Evolutionary conservation across 1,140 invertebrate species (phyloP).

Genomic region (Lucilia cuprina): DNA sequence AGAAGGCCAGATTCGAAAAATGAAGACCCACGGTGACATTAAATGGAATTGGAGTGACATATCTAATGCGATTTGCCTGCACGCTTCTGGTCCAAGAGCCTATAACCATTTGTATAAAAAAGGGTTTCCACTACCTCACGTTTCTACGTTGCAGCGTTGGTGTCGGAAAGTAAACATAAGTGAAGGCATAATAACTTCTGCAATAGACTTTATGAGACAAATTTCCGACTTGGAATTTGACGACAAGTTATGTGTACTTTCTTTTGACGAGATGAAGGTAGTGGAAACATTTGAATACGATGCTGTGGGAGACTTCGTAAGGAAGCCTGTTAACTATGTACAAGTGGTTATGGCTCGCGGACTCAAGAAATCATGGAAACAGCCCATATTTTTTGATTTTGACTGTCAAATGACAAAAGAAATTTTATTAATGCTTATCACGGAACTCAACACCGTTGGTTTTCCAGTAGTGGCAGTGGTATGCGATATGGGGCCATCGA

Average conservation of each 20-base stretch:
- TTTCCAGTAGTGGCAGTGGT: background rate
- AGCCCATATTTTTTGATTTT: slow-evolving; percentile 38
- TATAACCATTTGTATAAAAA: slow-evolving; percentile 39
- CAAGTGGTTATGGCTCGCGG: slow-evolving; percentile 39
- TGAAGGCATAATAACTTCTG: slow-evolving; percentile 18
- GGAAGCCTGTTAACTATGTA: slow-evolving; percentile 34
- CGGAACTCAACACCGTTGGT: background rate
- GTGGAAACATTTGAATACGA: slow-evolving; percentile 29
- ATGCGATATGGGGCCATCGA: background rate
- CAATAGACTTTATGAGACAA: slow-evolving; percentile 36
- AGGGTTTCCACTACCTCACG: slow-evolving; percentile 41
- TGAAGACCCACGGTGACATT: background rate
- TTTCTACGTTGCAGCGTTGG: slow-evolving; percentile 39
- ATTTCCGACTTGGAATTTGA: background rate
- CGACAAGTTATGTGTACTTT: slow-evolving; percentile 40
- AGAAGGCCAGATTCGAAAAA: slow-evolving; percentile 5
- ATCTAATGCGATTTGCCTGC: background rate
- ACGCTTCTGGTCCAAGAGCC: slow-evolving; percentile 37
- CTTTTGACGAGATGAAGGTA: slow-evolving; percentile 41
- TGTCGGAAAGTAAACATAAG: slow-evolving; percentile 34
- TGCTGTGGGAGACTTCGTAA: background rate
- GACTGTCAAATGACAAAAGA: slow-evolving; percentile 15
- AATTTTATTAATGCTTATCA: background rate
- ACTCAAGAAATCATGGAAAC: slow-evolving; percentile 41
- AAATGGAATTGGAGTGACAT: slow-evolving; percentile 21